phyloP scores from a whole-genome alignment of 2,797 vertebrate genomes.

The Huso huso region DNA sequence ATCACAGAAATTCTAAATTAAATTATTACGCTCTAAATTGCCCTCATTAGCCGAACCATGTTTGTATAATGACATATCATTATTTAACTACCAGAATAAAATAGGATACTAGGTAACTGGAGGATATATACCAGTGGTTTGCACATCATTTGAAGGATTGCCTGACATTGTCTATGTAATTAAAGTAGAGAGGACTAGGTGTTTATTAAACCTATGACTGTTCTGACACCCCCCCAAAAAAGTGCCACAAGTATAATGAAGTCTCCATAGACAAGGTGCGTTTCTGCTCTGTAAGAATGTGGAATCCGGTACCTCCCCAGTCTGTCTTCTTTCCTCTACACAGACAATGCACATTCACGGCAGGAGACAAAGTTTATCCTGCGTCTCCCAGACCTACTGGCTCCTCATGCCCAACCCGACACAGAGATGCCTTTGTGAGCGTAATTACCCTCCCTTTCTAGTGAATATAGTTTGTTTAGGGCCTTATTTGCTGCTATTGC shows the following conservation, averaged over 20 bases:
- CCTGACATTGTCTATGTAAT: background rate
- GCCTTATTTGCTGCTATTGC: conserved; percentile 59
- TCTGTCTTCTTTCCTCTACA: conserved; percentile 53
- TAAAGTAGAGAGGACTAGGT: conserved; percentile 2
- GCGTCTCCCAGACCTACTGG: conserved; percentile 94
- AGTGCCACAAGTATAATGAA: conserved; percentile 52
- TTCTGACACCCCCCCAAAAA: no score
- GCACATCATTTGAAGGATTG: background rate
- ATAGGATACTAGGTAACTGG: background rate
- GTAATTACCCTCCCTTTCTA: conserved; percentile 88
- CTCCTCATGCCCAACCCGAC: conserved; percentile 87
- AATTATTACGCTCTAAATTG: no score
- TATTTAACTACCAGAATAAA: no score
- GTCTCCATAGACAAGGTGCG: conserved; percentile 63
- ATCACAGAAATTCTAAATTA: no score
- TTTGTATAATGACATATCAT: no score
- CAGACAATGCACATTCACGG: conserved; percentile 88
- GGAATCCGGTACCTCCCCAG: conserved; percentile 52
- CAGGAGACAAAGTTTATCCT: conserved; percentile 84
- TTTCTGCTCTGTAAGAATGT: conserved; percentile 64
- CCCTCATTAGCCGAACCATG: no score
- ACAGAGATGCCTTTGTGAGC: conserved; percentile 98
- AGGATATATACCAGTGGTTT: background rate
- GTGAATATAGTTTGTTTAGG: conserved; percentile 66
- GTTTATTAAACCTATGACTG: background rate